Percentiles rank a stretch among this genome's conserved stretches.
These are phyloP conservation scores for Dicyrtoma fusca DNA, from an alignment of 2,888 invertebrate genomes.

Conservation along the genomic window DNA sequence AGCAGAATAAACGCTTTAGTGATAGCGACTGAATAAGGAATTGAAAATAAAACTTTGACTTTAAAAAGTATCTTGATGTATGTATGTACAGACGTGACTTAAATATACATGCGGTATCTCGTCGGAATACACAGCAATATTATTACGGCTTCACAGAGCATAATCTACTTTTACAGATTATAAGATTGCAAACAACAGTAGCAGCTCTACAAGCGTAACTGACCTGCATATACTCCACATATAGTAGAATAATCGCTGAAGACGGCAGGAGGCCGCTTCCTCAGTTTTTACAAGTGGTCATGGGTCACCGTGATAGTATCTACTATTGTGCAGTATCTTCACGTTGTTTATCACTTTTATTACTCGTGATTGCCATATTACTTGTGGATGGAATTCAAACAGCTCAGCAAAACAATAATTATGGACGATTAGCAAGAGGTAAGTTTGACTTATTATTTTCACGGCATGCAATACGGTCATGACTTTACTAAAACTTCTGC, in stretches of 20 bases:
- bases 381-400: conserved; percentile 19
- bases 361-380: conserved; percentile 12
- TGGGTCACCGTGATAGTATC: conserved; percentile 27
- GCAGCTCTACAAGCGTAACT: conserved; percentile 3
- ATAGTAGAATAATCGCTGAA: too few species aligned
- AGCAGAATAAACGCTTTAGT: too few species aligned
- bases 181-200: too few species aligned
- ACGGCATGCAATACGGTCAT: background rate
- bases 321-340: conserved; percentile 2
- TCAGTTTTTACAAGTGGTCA: conserved; percentile 16
- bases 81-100: too few species aligned
- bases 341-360: background rate
- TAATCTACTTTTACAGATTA: too few species aligned
- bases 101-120: too few species aligned
- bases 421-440: conserved; percentile 22
- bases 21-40: too few species aligned
- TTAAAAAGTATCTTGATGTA: too few species aligned
- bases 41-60: too few species aligned
- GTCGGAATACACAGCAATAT: too few species aligned
- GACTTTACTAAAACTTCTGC: background rate
- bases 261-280: conserved; percentile 1
- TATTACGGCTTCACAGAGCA: too few species aligned
- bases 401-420: background rate
- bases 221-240: conserved; percentile 11
- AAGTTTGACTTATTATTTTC: background rate